A percentile compares a stretch with the other conserved stretches of the same genome.
phyloP scores from a whole-genome alignment of 2,113 vertebrate species.

The Podarcis cretensis region DNA sequence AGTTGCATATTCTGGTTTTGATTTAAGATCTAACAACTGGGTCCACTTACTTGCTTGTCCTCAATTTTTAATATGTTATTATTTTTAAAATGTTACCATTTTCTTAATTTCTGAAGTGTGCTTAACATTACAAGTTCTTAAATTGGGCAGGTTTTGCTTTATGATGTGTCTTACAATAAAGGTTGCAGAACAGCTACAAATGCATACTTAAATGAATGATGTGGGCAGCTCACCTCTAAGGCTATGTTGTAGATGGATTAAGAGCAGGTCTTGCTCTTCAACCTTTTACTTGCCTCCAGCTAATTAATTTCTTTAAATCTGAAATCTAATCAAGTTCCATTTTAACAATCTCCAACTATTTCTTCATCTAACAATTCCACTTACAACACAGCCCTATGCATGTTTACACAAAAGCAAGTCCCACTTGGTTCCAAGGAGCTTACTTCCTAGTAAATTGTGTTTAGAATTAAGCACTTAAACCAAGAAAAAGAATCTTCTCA shows the following conservation, averaged over 20 bases:
- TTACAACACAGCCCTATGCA: background rate
- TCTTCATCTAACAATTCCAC: background rate
- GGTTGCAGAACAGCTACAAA: background rate
- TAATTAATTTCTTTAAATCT: background rate
- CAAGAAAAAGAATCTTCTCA: background rate
- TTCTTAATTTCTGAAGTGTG: slow-evolving; percentile 17
- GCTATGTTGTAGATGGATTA: background rate
- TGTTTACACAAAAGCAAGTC: background rate
- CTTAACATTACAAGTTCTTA: background rate
- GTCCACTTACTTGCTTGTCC: background rate
- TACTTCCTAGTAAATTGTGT: background rate
- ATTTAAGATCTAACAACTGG: slow-evolving; percentile 54
- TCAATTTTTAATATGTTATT: background rate
- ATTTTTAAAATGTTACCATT: background rate
- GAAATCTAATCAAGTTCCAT: background rate
- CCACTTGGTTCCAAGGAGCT: background rate
- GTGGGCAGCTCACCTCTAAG: background rate
- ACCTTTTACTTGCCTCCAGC: background rate
- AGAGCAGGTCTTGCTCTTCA: background rate
- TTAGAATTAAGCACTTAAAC: background rate
- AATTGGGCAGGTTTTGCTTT: background rate
- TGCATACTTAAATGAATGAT: background rate
- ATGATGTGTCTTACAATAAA: background rate
- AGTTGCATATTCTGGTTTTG: slow-evolving; percentile 45
- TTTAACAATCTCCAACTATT: background rate